Base-by-base conservation (phyloP, 2,797 vertebrate genomes). In the Mormyrus hasselquistii region DNA sequence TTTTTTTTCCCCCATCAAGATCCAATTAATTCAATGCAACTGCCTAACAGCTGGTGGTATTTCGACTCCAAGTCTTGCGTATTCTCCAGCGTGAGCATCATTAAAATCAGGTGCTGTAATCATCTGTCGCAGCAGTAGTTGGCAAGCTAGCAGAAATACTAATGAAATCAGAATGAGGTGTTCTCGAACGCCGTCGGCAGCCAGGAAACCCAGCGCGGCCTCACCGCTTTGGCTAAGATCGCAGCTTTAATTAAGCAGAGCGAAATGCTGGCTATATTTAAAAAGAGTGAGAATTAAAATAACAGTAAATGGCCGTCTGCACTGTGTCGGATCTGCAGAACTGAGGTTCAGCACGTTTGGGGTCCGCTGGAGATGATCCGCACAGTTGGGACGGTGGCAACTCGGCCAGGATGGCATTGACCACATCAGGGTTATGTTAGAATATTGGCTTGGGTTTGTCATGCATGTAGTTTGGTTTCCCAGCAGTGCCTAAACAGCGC, bases 31-130 rank as follows among this genome's bases (percentile, higher is more conserved):
- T 96, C 94, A 93, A 94, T 95, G 93, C 93, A 96, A 95, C 95
- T 95, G 88, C 94, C 93, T 95, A 96, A 96, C 95, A 97, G 95
- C 96, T 97, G 95, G 94, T 97, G 95, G 95, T 96, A 96, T 97
- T 97, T 97, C 94, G 94, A 95, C 94, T 96, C 92, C 96, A 95
- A 97, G 94, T 96, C 96, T 94, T 96, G 93, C 94, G 95, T 95
- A 95, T 93, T 96, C 96, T 96, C 96, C 92, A 94, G 95, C 95
- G 95, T 94, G 92, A 94, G 95, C 95, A 94, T 97, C 95, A 95
- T 97, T 97, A 97, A 95, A 97, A 95, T 96, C 95, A 96, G 95
- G 96, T 95, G 90, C 95, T 95, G 91, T 94, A 96, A 96, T 96
- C 95, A 96, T 95, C 94, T 95, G 93, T 95, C 94, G 94, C 96